A percentile compares a stretch with the other conserved stretches of the same genome.
Conservation (phyloP, 2,797 vertebrate species). For the Leptatherina wallacei region DNA sequence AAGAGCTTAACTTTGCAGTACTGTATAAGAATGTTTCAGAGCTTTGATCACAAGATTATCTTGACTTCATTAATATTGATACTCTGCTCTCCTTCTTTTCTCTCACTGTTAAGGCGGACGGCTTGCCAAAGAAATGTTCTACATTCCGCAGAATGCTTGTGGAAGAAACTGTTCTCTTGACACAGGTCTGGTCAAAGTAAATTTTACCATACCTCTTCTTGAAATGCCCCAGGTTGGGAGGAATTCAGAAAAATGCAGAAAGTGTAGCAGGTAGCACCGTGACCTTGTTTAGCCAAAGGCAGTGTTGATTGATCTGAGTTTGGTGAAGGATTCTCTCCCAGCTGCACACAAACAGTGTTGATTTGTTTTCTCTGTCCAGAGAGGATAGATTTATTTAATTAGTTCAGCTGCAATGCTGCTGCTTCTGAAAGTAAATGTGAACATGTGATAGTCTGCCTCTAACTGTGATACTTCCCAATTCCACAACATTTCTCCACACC, state of each 20-base stretch:
- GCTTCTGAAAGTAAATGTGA: constrained; percentile 26
- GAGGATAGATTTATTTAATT: constrained; percentile 30
- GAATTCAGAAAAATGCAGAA: constrained; percentile 28
- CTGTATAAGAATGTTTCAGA: constrained; percentile 39
- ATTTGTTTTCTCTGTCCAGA: constrained; percentile 36
- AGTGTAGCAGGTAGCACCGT: constrained; percentile 10
- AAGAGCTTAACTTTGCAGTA: constrained; percentile 33
- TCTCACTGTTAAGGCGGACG: constrained; percentile 87
- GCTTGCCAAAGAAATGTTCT: constrained; percentile 93
- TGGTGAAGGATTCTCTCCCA: constrained; percentile 35
- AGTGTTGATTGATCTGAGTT: constrained; percentile 49
- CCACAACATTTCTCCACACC: neutral
- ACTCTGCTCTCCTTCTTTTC: constrained; percentile 44
- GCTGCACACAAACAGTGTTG: constrained; percentile 29
- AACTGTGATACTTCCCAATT: constrained; percentile 1
- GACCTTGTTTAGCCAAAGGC: constrained; percentile 38
- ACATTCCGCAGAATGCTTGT: constrained; percentile 94
- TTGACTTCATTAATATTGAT: constrained; percentile 59
- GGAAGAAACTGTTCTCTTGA: constrained; percentile 91
- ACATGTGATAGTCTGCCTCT: constrained; percentile 6
- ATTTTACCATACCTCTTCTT: constrained; percentile 13
- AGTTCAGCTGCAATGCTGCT: constrained; percentile 40
- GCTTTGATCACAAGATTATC: constrained; percentile 52
- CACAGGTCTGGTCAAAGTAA: constrained; percentile 72
- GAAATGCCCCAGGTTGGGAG: constrained; percentile 18